Evolutionary conservation across 2,113 vertebrate species (phyloP), one percentile per base, ranked within the genome.

Genomic region (Brevimyrus niger): DNA sequence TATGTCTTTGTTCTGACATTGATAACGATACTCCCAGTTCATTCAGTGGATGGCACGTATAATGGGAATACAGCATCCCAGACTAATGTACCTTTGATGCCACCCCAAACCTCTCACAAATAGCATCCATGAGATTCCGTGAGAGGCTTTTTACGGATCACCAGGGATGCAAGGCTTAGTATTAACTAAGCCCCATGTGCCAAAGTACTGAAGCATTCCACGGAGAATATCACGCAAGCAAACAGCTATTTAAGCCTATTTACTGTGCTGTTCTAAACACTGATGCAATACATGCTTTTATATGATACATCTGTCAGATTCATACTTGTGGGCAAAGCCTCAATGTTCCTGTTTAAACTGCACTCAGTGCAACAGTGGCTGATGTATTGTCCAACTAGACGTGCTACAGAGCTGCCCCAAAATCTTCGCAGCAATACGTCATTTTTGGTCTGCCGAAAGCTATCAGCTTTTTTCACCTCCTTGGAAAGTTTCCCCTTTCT

Each of bases 201-300:
- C 58, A 53, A 89, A 91, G 88, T 90, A 53, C 76, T 88, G 3
- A 92, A 91, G 92, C 27, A 83, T 90, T 58, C 91, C 84, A 82
- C 89, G 87, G 50, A 76, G 89, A 92, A 91, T 91, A 92, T 86
- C 80, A 89, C 51, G 87, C 91, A 92, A 92, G 91, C 90, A 94
- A 91, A 93, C 89, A 92, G 89, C 87, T 89, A 93, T 94, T 92
- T 85, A 92, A 92, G 93, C 76, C 61, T 90, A 93, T 93, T 94
- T 90, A 89, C 82, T 91, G 91, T 90, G 93, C 89, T 90, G 89
- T 92, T 65, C 92, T 90, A 47, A 89, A 91, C 93, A 87, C 55
- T 86, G 69, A 47, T 47, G 38, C 82, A 44, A 44, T n/a, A 91
- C 91, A 90, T 90, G 85, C 87, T 83, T 91, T 91, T 91, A 88